These are phyloP conservation scores for Amazonetta brasiliensis DNA, from an alignment of 2,797 vertebrate genomes.

Conservation along the genomic window DNA sequence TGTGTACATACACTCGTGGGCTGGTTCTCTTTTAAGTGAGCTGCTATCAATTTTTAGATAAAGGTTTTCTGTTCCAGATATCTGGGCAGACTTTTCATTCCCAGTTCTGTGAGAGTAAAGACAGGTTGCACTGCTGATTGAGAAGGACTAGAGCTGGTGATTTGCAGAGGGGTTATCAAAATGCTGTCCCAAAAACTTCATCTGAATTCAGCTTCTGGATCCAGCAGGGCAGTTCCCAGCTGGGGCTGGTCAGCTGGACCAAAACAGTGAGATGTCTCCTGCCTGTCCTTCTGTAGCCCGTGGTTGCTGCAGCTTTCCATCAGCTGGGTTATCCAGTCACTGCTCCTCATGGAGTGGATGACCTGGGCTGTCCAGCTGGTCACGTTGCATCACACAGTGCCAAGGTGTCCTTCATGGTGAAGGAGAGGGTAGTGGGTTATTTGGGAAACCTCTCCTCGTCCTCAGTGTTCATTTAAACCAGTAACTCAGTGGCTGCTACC, in stretches of 20 bases:
- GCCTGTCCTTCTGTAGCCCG: accelerated
- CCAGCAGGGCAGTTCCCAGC: not conserved
- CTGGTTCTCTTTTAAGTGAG: not conserved
- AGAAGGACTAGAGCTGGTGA: not conserved
- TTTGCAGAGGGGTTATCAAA: not conserved
- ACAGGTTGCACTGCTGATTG: not conserved
- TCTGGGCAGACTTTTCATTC: not conserved
- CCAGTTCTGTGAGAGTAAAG: not conserved
- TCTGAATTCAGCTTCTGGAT: not conserved
- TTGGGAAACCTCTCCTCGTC: not conserved
- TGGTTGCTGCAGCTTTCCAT: not conserved
- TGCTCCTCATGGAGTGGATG: not conserved
- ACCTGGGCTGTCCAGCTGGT: not conserved
- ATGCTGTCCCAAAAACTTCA: not conserved
- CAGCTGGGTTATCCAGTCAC: not conserved
- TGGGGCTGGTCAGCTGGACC: too few species aligned
- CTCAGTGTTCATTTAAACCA: not conserved
- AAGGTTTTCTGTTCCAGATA: not conserved
- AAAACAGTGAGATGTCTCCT: too few species aligned
- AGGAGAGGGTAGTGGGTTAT: not conserved
- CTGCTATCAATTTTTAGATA: not conserved
- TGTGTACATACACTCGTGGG: accelerated
- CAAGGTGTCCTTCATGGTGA: accelerated
- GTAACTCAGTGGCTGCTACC: not conserved
- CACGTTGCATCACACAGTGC: accelerated